Evolutionary conservation across 2,113 vertebrate species (phyloP).

Genomic region (Podarcis muralis): DNA sequence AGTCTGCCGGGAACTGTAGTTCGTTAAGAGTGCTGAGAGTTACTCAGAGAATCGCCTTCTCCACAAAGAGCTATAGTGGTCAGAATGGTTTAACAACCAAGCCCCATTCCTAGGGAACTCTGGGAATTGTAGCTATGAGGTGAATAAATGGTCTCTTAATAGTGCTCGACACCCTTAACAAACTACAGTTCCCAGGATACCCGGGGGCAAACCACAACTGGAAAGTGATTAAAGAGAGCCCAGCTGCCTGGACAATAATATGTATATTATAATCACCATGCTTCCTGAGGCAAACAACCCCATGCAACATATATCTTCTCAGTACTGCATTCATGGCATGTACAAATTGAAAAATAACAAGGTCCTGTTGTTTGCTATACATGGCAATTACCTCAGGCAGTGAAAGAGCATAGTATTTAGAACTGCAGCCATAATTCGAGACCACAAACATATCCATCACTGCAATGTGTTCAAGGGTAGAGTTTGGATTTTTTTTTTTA

Average conservation of each 20-base stretch:
- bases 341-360: constrained; percentile 10
- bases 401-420: not conserved
- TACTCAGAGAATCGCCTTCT: no score
- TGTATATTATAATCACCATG: not conserved
- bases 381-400: not conserved
- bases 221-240: not conserved
- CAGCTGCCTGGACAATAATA: not conserved
- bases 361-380: not conserved
- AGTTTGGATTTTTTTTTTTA: not conserved
- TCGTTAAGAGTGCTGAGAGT: no score
- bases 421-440: not conserved
- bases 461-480: not conserved
- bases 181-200: no score
- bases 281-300: not conserved
- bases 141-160: no score
- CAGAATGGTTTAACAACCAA: no score
- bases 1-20: no score
- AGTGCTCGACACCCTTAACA: no score
- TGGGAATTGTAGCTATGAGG: no score
- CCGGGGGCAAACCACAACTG: not conserved
- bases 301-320: not conserved
- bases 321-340: not conserved
- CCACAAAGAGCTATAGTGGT: no score
- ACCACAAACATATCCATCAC: not conserved
- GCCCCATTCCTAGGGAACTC: no score